Evolutionary conservation across 2,888 invertebrate genomes (phyloP).

Genomic region (Acleris literana): DNA sequence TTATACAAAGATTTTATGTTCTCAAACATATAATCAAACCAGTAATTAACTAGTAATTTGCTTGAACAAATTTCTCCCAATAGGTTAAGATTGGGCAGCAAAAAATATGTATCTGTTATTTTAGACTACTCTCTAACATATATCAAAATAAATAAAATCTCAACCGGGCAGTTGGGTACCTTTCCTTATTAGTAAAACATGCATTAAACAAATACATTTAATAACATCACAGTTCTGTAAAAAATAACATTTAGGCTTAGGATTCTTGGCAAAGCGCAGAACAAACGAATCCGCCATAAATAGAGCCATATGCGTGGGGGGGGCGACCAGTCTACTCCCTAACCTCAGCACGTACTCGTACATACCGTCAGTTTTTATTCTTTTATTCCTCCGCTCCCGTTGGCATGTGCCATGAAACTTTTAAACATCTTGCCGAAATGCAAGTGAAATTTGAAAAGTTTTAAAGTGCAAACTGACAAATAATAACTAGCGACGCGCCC

Average conservation of each 20-base stretch:
- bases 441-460: conserved; percentile 2
- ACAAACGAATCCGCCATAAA: conserved; percentile 15
- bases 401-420: conserved; percentile 14
- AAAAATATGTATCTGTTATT: too few relatives aligned
- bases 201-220: background rate
- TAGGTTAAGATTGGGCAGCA: too few relatives aligned
- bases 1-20: too few relatives aligned
- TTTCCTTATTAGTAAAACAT: too few relatives aligned
- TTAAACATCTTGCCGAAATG: conserved; percentile 3
- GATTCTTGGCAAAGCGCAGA: conserved; percentile 6
- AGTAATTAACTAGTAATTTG: too few relatives aligned
- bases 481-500: background rate
- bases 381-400: conserved; percentile 8
- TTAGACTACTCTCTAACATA: too few relatives aligned
- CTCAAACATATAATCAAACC: too few relatives aligned
- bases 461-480: conserved; percentile 3
- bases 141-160: too few relatives aligned
- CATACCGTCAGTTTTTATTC: conserved; percentile 19
- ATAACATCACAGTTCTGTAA: background rate
- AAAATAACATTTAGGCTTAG: background rate
- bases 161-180: too few relatives aligned
- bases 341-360: conserved; percentile 6
- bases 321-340: conserved; percentile 6
- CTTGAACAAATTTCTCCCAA: too few relatives aligned
- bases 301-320: conserved; percentile 12